Percentiles rank a stretch among this genome's conserved stretches.
phyloP scores from a whole-genome alignment of 2,113 vertebrate species.

The Sapayoa aenigma region DNA sequence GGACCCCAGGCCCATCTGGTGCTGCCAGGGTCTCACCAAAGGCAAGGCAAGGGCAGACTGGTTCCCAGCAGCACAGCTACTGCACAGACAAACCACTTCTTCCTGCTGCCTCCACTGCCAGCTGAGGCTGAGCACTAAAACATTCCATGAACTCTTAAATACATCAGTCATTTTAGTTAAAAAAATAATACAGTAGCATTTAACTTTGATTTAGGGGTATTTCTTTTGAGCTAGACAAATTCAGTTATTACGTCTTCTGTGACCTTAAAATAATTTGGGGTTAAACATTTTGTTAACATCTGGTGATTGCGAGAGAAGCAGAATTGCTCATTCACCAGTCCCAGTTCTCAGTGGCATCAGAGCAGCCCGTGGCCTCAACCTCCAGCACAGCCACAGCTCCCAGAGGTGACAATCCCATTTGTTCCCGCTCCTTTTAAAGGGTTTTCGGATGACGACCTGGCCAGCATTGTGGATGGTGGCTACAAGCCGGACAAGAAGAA shows the following conservation, averaged over 20 bases:
- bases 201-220: background rate
- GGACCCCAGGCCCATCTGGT: background rate
- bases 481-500: constrained; percentile 88
- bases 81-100: background rate
- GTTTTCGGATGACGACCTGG: constrained; percentile 81
- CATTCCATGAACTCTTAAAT: background rate
- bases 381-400: background rate
- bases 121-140: background rate
- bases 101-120: background rate
- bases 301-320: background rate
- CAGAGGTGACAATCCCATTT: background rate
- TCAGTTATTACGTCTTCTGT: background rate
- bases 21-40: background rate
- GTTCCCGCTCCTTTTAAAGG: constrained; percentile 27
- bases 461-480: constrained; percentile 24
- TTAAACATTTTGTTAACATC: background rate
- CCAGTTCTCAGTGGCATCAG: background rate
- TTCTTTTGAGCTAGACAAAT: background rate
- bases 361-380: background rate
- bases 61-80: background rate
- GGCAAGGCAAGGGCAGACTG: background rate
- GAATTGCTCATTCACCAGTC: background rate
- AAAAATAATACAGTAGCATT: background rate
- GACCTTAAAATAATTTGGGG: background rate
- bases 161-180: background rate